phyloP scores from a whole-genome alignment of 30 jellyfish, hydroid and myxozoan species.

The Clytia hemisphaerica region DNA sequence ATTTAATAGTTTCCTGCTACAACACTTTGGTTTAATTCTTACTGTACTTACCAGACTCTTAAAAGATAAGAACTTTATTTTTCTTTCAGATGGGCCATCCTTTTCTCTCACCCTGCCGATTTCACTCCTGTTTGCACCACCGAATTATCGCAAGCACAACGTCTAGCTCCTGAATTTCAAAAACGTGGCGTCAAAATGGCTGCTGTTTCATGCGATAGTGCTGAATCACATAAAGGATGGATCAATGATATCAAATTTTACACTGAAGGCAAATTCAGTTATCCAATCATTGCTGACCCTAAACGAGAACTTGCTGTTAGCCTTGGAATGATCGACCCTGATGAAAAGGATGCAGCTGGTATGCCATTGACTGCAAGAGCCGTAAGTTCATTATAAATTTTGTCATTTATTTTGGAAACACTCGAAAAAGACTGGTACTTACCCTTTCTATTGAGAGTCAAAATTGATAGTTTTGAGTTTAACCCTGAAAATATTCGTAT shows the following conservation, averaged over 20 bases:
- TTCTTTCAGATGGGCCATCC: slow-evolving; percentile 79
- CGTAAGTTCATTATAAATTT: slow-evolving; percentile 38
- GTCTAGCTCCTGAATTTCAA: slow-evolving; percentile 61
- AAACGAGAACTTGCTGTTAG: slow-evolving; percentile 59
- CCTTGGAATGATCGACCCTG: slow-evolving; percentile 94
- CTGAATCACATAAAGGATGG: slow-evolving; percentile 91
- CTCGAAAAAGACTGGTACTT: too few relatives aligned
- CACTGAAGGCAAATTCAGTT: slow-evolving; percentile 34
- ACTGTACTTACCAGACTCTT: neutral
- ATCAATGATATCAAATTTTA: slow-evolving; percentile 81
- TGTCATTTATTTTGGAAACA: too few relatives aligned
- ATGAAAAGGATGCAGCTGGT: slow-evolving; percentile 83
- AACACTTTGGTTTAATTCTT: too few relatives aligned
- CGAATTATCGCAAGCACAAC: slow-evolving; percentile 80
- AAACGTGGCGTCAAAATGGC: slow-evolving; percentile 81
- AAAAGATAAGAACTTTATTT: neutral
- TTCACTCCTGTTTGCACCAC: slow-evolving; percentile 99
- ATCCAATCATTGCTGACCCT: slow-evolving; percentile 97
- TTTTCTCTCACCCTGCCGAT: slow-evolving; percentile 98
- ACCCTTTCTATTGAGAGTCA: too few relatives aligned
- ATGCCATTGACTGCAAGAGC: slow-evolving; percentile 89
- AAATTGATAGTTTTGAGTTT: too few relatives aligned
- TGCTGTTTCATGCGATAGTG: slow-evolving; percentile 94
- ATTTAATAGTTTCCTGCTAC: too few relatives aligned
- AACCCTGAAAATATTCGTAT: too few relatives aligned